These are phyloP conservation scores for Limnephilus marmoratus DNA, from an alignment of 2,888 invertebrate species.

Conservation along the genomic window DNA sequence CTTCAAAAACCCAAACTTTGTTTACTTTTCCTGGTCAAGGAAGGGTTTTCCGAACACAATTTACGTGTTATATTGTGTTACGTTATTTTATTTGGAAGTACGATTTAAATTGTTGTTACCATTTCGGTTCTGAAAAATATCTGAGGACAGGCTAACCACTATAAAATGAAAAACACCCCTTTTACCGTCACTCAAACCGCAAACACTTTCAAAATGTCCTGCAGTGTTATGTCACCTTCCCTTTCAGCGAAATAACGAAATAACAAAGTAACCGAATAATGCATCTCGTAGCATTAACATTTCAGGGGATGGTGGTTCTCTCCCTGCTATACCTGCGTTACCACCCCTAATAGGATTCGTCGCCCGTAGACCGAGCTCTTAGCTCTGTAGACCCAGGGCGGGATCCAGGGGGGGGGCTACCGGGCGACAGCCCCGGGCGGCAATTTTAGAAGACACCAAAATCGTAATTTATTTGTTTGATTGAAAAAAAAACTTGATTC, in stretches of 20 bases:
- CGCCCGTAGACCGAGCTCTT: neutral
- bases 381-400: neutral
- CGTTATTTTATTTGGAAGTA: too few species aligned
- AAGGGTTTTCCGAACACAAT: too few species aligned
- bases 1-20: too few species aligned
- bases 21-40: too few species aligned
- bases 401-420: too few species aligned
- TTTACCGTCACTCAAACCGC: neutral
- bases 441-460: too few species aligned
- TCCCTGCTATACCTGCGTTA: neutral
- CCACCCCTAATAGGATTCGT: constrained; percentile 2
- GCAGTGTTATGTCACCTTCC: neutral
- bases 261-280: neutral
- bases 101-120: too few species aligned
- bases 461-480: too few species aligned
- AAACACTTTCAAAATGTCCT: neutral
- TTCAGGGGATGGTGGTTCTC: neutral
- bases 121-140: too few species aligned
- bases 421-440: too few species aligned
- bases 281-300: constrained; percentile 2
- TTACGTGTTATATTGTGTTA: too few species aligned
- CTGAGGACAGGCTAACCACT: neutral
- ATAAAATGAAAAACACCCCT: neutral
- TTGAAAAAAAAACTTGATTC: too few species aligned
- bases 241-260: constrained; percentile 2